phyloP scores from a whole-genome alignment of 53 echinoderm and acorn worm species.

The Apostichopus leukothele region DNA sequence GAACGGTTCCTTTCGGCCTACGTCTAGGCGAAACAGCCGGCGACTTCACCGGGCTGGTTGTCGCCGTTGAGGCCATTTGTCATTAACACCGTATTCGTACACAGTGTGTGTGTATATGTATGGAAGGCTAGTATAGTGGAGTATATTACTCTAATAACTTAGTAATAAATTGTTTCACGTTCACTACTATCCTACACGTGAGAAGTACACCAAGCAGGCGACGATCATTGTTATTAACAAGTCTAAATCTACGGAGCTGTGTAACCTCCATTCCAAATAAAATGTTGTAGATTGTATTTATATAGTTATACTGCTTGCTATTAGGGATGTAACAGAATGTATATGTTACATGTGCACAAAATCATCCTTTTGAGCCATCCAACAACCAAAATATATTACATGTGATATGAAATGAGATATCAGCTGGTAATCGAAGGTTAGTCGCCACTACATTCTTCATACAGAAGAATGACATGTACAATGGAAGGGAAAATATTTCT shows the following conservation, averaged over 20 bases:
- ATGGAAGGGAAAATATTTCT: no score
- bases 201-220: neutral
- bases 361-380: no score
- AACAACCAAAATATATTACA: no score
- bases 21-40: conserved; percentile 77
- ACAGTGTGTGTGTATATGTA: neutral
- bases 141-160: neutral
- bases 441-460: no score
- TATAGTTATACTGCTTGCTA: no score
- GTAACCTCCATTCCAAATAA: neutral
- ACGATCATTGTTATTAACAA: neutral
- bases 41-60: conserved; percentile 19
- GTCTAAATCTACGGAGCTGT: neutral
- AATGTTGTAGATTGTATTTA: no score
- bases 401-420: no score
- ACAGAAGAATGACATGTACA: no score
- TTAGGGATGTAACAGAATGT: no score
- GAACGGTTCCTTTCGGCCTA: conserved; percentile 68
- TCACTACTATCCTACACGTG: neutral
- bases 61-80: conserved; percentile 37
- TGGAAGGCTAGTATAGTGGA: neutral
- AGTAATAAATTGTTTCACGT: neutral
- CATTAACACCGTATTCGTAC: neutral
- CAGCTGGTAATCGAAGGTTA: no score
- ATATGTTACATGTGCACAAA: no score